phyloP scores from a whole-genome alignment of 2,888 invertebrate species.

The Melieria picta region DNA sequence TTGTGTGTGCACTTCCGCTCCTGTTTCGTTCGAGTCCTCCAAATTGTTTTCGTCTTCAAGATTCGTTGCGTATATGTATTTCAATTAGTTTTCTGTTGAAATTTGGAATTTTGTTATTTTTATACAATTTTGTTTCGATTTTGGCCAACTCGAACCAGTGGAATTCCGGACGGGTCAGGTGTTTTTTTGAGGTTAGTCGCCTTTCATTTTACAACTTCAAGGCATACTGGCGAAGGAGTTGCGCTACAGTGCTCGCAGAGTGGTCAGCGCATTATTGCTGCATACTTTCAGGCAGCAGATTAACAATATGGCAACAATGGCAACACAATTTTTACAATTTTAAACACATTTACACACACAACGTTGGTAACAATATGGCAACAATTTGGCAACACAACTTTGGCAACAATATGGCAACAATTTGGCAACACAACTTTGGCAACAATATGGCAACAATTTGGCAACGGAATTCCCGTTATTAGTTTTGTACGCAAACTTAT shows the following conservation, averaged over 20 bases:
- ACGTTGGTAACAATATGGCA: neutral
- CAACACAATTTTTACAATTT: too few species aligned
- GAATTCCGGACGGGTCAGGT: constrained; percentile 22
- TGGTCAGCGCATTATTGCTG: neutral
- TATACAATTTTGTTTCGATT: constrained; percentile 23
- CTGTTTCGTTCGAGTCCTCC: constrained; percentile 4
- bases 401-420: too few species aligned
- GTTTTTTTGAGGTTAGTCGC: constrained; percentile 25
- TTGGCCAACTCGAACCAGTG: constrained; percentile 34
- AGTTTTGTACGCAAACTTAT: neutral
- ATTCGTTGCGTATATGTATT: constrained; percentile 19
- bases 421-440: too few species aligned
- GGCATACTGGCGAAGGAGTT: constrained; percentile 16
- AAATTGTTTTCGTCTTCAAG: neutral
- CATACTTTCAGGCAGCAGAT: neutral
- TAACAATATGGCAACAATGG: too few species aligned
- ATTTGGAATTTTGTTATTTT: constrained; percentile 39
- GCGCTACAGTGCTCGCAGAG: neutral
- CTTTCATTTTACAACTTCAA: constrained; percentile 19
- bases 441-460: too few species aligned
- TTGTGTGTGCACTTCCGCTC: neutral
- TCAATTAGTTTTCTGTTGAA: constrained; percentile 30
- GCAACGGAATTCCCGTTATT: neutral
- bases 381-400: too few species aligned
- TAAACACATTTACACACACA: too few species aligned